Conservation (phyloP, 2,797 vertebrate species). For the Champsocephalus gunnari region DNA sequence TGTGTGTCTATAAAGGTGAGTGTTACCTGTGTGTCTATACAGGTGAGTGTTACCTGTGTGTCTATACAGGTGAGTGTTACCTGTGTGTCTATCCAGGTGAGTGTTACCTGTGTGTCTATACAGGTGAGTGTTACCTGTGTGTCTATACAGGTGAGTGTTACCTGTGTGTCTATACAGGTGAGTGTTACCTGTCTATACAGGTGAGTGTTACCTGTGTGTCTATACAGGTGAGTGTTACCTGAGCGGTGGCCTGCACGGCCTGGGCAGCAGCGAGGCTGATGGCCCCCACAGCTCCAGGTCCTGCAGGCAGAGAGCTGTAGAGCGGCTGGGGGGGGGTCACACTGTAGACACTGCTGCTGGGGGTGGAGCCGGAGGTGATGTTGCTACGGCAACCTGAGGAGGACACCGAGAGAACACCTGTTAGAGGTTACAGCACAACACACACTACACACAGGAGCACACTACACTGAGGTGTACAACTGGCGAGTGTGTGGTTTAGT, state of each 20-base stretch:
- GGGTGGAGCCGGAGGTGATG: slow-evolving; percentile 92
- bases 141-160: too few relatives aligned
- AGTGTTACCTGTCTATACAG: too few relatives aligned
- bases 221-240: slow-evolving; percentile 81
- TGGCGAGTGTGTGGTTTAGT: slow-evolving; percentile 1
- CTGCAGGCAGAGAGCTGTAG: slow-evolving; percentile 92
- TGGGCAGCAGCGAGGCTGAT: slow-evolving; percentile 99
- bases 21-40: too few relatives aligned
- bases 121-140: too few relatives aligned
- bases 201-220: too few relatives aligned
- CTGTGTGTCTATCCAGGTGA: too few relatives aligned
- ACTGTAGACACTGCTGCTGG: slow-evolving; percentile 85
- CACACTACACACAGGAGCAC: background rate
- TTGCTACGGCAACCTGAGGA: slow-evolving; percentile 92
- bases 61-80: too few relatives aligned
- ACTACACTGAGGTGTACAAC: background rate
- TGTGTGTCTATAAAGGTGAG: too few relatives aligned
- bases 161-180: too few relatives aligned
- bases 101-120: too few relatives aligned
- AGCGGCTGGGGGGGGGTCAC: slow-evolving; percentile 94
- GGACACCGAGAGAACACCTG: background rate
- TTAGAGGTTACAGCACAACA: background rate
- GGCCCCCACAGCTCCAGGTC: slow-evolving; percentile 89
- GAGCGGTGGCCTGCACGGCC: slow-evolving; percentile 97
- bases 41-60: too few relatives aligned